Evolutionary conservation across 2,113 vertebrate genomes (phyloP).

Genomic region (Chaetodon trifascialis): DNA sequence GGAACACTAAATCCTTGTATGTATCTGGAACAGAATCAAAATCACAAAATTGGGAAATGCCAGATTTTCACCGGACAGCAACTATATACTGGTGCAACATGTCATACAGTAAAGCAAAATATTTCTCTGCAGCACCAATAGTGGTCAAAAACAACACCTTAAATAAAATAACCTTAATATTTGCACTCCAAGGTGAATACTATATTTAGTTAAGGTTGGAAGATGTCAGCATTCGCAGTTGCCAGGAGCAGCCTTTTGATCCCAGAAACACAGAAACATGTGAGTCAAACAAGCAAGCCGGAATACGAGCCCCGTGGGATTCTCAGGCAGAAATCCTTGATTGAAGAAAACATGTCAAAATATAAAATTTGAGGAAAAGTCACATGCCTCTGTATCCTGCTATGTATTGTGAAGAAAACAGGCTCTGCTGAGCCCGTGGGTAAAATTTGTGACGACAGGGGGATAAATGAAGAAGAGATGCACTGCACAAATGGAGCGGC

Average conservation of each 20-base stretch:
- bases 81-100: background rate
- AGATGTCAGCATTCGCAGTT: conserved; percentile 35
- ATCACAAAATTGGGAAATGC: background rate
- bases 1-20: background rate
- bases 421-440: background rate
- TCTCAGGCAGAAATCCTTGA: conserved; percentile 8
- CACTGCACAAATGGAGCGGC: background rate
- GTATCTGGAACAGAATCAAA: background rate
- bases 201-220: conserved; percentile 38
- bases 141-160: background rate
- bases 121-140: background rate
- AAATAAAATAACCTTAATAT: conserved; percentile 10
- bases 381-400: conserved; percentile 4
- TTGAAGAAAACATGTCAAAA: conserved; percentile 34
- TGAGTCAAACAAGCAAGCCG: conserved; percentile 2
- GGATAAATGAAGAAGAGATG: conserved; percentile 36
- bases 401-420: background rate
- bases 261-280: conserved; percentile 6
- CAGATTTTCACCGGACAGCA: background rate
- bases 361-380: conserved; percentile 12
- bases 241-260: conserved; percentile 10
- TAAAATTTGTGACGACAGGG: conserved; percentile 22
- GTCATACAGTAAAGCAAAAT: background rate
- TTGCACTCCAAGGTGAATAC: conserved; percentile 38
- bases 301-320: conserved; percentile 3